A percentile compares a stretch with the other conserved stretches of the same genome.
Conservation (phyloP, 1,140 invertebrate species). For the Drosophila kepulauana region DNA sequence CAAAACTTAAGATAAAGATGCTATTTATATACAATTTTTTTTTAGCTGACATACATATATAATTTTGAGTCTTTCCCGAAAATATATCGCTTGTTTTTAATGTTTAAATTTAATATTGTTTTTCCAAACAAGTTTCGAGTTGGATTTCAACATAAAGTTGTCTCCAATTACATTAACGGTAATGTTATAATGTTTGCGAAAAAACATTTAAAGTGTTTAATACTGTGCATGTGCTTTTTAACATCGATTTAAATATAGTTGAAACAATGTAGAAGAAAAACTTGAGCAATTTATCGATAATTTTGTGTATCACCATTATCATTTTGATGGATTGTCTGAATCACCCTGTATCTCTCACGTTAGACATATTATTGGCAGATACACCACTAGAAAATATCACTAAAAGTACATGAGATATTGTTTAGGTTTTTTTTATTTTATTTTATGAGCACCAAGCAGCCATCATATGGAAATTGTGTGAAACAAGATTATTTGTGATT, state of each 20-base stretch:
- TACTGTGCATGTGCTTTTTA: background rate
- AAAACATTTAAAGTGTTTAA: too few relatives aligned
- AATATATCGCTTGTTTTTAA: too few relatives aligned
- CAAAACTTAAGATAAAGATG: too few relatives aligned
- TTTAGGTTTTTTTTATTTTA: slow-evolving; percentile 69
- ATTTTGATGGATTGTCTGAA: slow-evolving; percentile 6
- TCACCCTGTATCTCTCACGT: slow-evolving; percentile 60
- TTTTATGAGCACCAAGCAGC: slow-evolving; percentile 47
- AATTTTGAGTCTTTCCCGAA: too few relatives aligned
- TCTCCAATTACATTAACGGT: too few relatives aligned
- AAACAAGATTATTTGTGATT: slow-evolving; percentile 43
- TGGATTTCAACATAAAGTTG: too few relatives aligned
- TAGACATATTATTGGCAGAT: slow-evolving; percentile 60
- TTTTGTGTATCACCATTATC: slow-evolving; percentile 10
- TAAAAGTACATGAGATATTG: slow-evolving; percentile 72
- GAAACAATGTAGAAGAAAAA: background rate
- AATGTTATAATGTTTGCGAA: too few relatives aligned
- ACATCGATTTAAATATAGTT: background rate
- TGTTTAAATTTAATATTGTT: too few relatives aligned
- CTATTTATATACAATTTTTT: too few relatives aligned
- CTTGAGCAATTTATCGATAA: slow-evolving; percentile 18
- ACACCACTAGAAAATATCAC: slow-evolving; percentile 64
- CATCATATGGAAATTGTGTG: slow-evolving; percentile 49
- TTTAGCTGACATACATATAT: too few relatives aligned
- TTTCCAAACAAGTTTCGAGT: too few relatives aligned